These are phyloP conservation scores for Horisme vitalbata DNA, from an alignment of 2,888 invertebrate species.

Conservation along the genomic window DNA sequence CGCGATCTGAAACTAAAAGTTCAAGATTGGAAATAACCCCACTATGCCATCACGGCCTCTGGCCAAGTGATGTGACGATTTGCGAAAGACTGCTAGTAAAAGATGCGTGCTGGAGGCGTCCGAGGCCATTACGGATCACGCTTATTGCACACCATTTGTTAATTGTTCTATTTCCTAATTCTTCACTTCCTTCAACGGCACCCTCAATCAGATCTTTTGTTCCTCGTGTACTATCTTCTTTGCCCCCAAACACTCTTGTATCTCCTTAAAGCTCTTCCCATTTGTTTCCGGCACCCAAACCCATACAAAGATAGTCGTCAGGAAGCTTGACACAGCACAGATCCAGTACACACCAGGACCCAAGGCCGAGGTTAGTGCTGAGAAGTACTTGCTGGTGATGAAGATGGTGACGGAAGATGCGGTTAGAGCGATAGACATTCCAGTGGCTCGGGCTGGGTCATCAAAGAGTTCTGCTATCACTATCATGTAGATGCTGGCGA, in stretches of 20 bases:
- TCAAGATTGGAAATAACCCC: too few relatives aligned
- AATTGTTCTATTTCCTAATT: too few relatives aligned
- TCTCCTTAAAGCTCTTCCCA: constrained; percentile 57
- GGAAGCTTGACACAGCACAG: constrained; percentile 37
- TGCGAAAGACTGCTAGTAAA: too few relatives aligned
- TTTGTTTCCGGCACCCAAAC: constrained; percentile 63
- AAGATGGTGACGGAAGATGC: constrained; percentile 26
- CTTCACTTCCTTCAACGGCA: too few relatives aligned
- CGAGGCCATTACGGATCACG: too few relatives aligned
- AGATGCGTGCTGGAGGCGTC: too few relatives aligned
- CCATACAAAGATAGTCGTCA: constrained; percentile 44
- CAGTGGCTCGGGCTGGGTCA: constrained; percentile 49
- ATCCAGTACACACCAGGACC: constrained; percentile 41
- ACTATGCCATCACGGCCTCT: too few relatives aligned
- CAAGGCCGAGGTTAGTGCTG: constrained; percentile 37
- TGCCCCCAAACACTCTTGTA: constrained; percentile 46
- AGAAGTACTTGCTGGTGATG: constrained; percentile 46
- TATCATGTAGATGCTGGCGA: constrained; percentile 57
- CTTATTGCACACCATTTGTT: too few relatives aligned
- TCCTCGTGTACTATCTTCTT: too few relatives aligned
- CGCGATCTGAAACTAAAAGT: too few relatives aligned
- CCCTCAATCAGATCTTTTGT: too few relatives aligned
- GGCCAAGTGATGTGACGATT: too few relatives aligned
- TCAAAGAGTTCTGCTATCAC: constrained; percentile 59
- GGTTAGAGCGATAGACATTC: constrained; percentile 33